These are phyloP conservation scores for Perccottus glenii DNA, from an alignment of 2,113 vertebrate genomes.

Conservation along the genomic window DNA sequence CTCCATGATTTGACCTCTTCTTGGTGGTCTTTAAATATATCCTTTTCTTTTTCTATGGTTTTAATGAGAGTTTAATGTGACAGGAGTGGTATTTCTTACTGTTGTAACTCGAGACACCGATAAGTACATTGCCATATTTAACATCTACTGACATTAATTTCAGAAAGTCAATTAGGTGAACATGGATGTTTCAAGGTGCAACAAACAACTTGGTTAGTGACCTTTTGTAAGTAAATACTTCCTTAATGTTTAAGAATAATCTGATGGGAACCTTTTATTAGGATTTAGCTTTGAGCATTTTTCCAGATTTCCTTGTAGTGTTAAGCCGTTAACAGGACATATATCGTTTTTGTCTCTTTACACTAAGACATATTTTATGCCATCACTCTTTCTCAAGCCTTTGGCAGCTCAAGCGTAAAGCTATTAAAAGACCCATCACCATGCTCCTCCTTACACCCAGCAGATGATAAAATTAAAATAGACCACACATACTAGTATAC, in stretches of 20 bases:
- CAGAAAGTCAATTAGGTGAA: too few species aligned
- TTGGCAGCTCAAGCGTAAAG: slow-evolving; percentile 33
- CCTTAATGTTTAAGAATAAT: neutral
- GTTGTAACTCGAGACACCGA: too few species aligned
- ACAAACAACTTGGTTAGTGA: neutral
- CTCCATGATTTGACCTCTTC: neutral
- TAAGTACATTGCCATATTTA: too few species aligned
- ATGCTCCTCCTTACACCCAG: slow-evolving; percentile 36
- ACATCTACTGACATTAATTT: too few species aligned
- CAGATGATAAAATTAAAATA: slow-evolving; percentile 20
- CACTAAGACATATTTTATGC: neutral
- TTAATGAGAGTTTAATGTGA: too few species aligned
- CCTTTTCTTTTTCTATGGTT: too few species aligned
- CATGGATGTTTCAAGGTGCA: too few species aligned
- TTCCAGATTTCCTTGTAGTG: slow-evolving; percentile 38
- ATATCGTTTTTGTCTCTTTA: neutral
- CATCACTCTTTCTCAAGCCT: slow-evolving; percentile 25
- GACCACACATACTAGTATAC: neutral
- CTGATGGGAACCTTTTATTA: slow-evolving; percentile 26
- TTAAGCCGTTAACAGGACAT: slow-evolving; percentile 39
- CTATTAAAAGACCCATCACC: slow-evolving; percentile 47
- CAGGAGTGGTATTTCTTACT: too few species aligned
- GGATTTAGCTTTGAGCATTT: slow-evolving; percentile 50
- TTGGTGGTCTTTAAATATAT: neutral
- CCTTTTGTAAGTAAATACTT: neutral